These are phyloP conservation scores for Xestia xanthographa DNA, from an alignment of 2,888 invertebrate species.

Conservation along the genomic window DNA sequence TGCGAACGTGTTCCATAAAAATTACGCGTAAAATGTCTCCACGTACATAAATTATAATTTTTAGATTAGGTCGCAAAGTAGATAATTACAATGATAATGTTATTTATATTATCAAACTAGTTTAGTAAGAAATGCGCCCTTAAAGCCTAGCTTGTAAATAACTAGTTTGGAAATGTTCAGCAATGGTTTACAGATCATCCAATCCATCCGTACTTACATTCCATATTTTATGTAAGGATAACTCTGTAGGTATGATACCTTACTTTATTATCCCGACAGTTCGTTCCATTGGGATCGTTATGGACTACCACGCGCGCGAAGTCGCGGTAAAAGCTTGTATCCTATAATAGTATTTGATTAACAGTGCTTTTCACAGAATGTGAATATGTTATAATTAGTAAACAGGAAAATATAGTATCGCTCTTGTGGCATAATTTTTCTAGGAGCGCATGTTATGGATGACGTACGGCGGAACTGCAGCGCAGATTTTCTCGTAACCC, in stretches of 20 bases:
- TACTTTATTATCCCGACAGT: not conserved
- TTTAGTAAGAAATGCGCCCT: not conserved
- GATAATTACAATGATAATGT: constrained; percentile 32
- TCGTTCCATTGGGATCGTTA: not conserved
- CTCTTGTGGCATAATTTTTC: constrained; percentile 12
- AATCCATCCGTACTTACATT: not conserved
- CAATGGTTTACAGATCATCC: not conserved
- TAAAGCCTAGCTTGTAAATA: not conserved
- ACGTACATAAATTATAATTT: constrained; percentile 1
- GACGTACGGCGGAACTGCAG: not conserved
- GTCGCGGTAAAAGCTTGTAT: not conserved
- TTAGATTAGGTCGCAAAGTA: constrained; percentile 27
- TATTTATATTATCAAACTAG: not conserved
- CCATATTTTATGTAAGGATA: not conserved
- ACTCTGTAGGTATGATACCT: not conserved
- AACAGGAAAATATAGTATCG: constrained; percentile 5
- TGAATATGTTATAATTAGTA: not conserved
- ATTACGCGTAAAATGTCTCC: not conserved
- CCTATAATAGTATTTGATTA: not conserved
- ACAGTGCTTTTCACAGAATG: not conserved
- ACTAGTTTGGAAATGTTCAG: not conserved
- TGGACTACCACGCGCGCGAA: not conserved
- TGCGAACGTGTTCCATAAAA: not conserved
- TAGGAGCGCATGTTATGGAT: not conserved
- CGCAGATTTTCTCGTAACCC: not conserved